Evolutionary conservation across 2,797 vertebrate genomes (phyloP), one percentile per base, ranked within the genome.

Genomic region (Galaxias olidus): DNA sequence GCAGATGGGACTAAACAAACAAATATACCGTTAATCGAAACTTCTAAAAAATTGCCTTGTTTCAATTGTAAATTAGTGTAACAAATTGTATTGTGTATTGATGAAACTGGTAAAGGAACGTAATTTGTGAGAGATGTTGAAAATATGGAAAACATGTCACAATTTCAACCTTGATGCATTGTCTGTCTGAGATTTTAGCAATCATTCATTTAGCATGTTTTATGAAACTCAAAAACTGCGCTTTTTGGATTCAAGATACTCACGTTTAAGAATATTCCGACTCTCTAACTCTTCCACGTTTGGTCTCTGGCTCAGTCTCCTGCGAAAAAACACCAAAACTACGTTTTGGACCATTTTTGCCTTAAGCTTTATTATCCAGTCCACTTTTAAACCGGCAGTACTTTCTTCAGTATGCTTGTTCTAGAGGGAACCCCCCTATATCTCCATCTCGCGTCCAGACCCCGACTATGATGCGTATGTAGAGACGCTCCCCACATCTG

Each of bases 291-390:
- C 97, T 84, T 99, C 97, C 77, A 98, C 96, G 41, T 96, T 96
- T 1, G 97, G 97, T 91, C 97, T 95, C 87, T 98, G 96, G 93
- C 97, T 99, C 90, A 99, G 91, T 88, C 97, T 94, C 93, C 97
- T 99, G 93, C 94, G 95, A 80, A 98, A 95, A 93, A 98, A 96
- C 88, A 98, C 93, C 86, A 96, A 78, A 80, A 98, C 96, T 75
- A 98, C 90, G 81, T 95, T 97, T 90, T 97, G 96, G 90, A 98
- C 95, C 96, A 97, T 97, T 56, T n/a, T 71, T 42, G 0, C 63
- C 53, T 4, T 1, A 59, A 4, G 55, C n/a, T 54, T 46, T 46
- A 61, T 50, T 1, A 30, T 57, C 52, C 66, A 17, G 41, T 30
- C 30, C 47, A 10, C 40, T 48, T 44, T 13, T 76, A 86, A 66